Base-by-base conservation (phyloP, 1,140 invertebrate genomes). In the Zaprionus ghesquierei region DNA sequence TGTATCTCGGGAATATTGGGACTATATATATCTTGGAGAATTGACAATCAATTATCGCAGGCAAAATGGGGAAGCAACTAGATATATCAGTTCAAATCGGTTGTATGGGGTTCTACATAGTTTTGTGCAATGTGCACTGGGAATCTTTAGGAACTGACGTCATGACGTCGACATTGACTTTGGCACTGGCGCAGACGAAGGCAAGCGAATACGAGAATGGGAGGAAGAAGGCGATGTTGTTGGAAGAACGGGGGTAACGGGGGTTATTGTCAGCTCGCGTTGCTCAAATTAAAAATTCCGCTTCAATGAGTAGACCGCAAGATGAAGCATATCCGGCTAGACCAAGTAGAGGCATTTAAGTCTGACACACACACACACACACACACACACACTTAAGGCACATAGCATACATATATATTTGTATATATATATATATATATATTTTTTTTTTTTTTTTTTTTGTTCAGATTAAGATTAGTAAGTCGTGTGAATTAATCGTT, bases 281-380 rank as follows among this genome's bases (percentile, higher is more conserved):
- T 33, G 61, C 72, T 63, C 76, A 87, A 87, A 87, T 87, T 87
- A 87, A 84, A 80, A 87, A 89, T 79, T 77, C 58, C 79, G 74
- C 73, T 75, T 77, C 84, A 89, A 78, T 70, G 66, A 61, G 63
- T 66, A 59, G 77, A 79, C 68, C 61, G 73, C 81, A 75, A 89
- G 79, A 87, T 89, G 84, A 89, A 87, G 79, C 74, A 73, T 84
- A 87, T 87, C 84, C 84, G 84, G 84, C 84, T 89, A 41, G 44
- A 53, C 68, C 62, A 69, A 81, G 41, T 79, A 56, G 33, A 58
- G 20, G 59, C 55, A 56, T 61, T 41, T 70, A 35, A 59, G 23
- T 38, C 35, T 60, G 46, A 15, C 12, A 46, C 50, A 71, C 51
- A 62, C 49, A 68, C n/a, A 23, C 31, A 64, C 6, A 51, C 49